Percentiles rank a stretch among this genome's conserved stretches.
Evolutionary conservation across 2,113 vertebrate species (phyloP).

Genomic region (Ceyx margarethae): DNA sequence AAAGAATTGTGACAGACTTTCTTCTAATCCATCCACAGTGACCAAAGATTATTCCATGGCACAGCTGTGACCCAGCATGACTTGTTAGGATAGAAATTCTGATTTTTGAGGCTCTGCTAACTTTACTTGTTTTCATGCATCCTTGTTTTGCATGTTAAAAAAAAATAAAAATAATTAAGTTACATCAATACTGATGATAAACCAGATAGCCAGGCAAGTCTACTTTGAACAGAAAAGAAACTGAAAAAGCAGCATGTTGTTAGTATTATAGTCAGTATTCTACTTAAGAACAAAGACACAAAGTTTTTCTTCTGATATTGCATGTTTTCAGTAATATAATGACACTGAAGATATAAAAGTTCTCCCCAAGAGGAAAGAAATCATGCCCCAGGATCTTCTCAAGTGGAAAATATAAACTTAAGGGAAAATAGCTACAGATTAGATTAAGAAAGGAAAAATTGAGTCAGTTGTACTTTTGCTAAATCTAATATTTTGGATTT

Average conservation of each 20-base stretch:
- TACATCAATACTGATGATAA: neutral
- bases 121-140: neutral
- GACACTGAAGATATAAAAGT: neutral
- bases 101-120: neutral
- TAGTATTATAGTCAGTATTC: neutral
- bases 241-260: neutral
- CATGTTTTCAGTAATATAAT: slow-evolving; percentile 4
- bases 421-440: neutral
- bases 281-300: neutral
- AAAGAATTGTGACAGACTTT: neutral
- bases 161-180: too few species aligned
- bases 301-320: neutral
- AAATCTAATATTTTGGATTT: neutral
- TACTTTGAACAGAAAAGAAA: neutral
- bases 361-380: neutral
- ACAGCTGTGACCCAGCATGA: neutral
- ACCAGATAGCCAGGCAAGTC: neutral
- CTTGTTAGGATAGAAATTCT: neutral
- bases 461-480: neutral
- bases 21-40: neutral
- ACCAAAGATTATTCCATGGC: neutral
- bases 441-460: neutral
- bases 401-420: neutral
- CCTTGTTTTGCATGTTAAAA: too few species aligned
- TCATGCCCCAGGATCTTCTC: neutral